These are phyloP conservation scores for Epizoanthus stellaris DNA, from an alignment of 92 coral and sea anemone genomes.

Conservation along the genomic window DNA sequence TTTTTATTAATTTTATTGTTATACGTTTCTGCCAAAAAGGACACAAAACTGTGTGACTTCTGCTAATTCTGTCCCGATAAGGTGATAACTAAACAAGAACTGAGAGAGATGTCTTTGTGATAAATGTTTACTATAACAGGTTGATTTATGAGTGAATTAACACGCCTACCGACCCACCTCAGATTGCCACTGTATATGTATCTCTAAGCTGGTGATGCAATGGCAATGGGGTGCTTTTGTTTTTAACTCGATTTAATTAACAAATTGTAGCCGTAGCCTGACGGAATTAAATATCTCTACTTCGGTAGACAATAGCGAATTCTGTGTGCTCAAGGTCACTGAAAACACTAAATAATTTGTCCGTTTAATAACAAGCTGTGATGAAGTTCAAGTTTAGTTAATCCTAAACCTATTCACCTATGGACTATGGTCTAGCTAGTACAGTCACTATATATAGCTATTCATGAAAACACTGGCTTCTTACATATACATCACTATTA, in stretches of 20 bases:
- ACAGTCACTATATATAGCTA: no score
- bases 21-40: background rate
- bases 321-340: no score
- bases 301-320: no score
- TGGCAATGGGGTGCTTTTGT: background rate
- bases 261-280: no score
- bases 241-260: background rate
- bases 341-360: no score
- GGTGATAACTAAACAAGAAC: background rate
- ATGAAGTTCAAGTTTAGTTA: no score
- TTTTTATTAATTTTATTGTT: background rate
- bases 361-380: no score
- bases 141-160: background rate
- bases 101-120: background rate
- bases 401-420: no score
- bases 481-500: no score
- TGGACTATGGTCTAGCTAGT: no score
- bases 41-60: background rate
- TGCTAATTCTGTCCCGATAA: background rate
- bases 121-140: background rate
- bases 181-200: constrained; percentile 23
- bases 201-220: background rate
- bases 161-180: constrained; percentile 12
- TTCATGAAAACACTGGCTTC: no score
- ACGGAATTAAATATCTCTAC: no score